Percentiles rank a stretch among this genome's conserved stretches.
Conservation (phyloP, 1,140 invertebrate species). For the Orchesella cincta region DNA sequence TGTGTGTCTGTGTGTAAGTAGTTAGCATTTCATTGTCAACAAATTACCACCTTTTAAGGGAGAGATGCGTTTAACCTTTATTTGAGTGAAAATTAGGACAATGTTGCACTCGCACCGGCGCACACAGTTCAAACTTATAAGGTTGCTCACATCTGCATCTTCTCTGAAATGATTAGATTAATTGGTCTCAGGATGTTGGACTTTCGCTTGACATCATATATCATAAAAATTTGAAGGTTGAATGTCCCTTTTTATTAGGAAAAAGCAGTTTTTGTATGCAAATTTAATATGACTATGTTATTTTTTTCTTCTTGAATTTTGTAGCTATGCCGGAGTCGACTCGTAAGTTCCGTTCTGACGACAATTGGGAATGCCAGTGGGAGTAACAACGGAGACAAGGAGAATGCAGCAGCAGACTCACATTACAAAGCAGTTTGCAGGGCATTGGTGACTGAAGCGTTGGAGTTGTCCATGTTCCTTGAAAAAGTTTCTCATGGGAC, state of each 20-base stretch:
- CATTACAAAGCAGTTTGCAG: constrained; percentile 90
- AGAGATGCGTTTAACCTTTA: constrained; percentile 5
- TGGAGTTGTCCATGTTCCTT: constrained; percentile 85
- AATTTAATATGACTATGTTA: background rate
- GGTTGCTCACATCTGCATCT: too few species aligned
- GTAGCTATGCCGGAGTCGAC: constrained; percentile 68
- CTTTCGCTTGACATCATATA: constrained; percentile 24
- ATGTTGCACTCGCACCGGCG: too few species aligned
- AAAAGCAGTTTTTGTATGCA: background rate
- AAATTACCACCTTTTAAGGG: constrained; percentile 24
- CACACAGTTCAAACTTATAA: background rate
- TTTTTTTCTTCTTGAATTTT: constrained; percentile 47
- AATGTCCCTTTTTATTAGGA: constrained; percentile 21
- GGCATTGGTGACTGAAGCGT: constrained; percentile 83
- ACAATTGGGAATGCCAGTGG: constrained; percentile 22
- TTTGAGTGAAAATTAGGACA: constrained; percentile 22
- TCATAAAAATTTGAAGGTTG: constrained; percentile 55
- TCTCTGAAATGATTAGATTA: background rate
- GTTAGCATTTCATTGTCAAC: constrained; percentile 24
- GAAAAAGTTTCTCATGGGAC: constrained; percentile 69
- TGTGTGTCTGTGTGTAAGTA: background rate
- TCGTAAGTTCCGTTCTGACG: constrained; percentile 50
- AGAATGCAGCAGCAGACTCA: constrained; percentile 64
- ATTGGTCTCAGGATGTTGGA: background rate
- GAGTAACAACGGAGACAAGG: constrained; percentile 21